phyloP scores from a whole-genome alignment of 1,140 invertebrate genomes.

The Homarus americanus region DNA sequence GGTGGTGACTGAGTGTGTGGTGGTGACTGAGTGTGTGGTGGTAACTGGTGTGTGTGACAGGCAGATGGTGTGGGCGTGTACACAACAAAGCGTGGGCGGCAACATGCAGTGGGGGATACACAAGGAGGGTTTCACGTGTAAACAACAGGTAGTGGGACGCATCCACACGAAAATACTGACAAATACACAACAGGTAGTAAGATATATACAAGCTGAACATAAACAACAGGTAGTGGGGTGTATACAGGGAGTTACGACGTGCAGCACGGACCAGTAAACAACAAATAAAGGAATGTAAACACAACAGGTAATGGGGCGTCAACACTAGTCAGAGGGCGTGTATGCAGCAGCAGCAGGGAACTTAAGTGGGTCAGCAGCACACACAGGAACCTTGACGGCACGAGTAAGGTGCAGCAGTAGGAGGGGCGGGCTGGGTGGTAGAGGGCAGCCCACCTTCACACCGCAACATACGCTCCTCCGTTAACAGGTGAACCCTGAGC shows the following conservation, averaged over 20 bases:
- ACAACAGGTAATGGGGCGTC: not conserved
- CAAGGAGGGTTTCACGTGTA: not conserved
- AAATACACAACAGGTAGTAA: not conserved
- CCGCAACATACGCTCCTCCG: not conserved
- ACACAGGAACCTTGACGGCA: conserved; percentile 33
- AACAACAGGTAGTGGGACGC: not conserved
- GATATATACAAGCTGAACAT: not conserved
- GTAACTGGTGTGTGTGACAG: not conserved
- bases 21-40: not conserved
- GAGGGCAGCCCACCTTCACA: not conserved
- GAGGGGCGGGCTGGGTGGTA: not conserved
- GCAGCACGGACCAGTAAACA: too few species aligned
- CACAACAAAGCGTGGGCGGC: not conserved
- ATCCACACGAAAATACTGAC: not conserved
- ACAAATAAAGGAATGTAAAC: not conserved
- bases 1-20: not conserved
- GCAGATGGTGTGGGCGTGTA: not conserved
- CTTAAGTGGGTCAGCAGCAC: conserved; percentile 50
- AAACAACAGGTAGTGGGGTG: not conserved
- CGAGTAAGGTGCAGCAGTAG: not conserved
- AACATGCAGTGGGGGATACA: not conserved
- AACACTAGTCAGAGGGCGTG: not conserved
- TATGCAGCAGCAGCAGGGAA: not conserved
- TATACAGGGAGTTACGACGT: not conserved
- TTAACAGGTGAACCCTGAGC: not conserved